Percentiles rank a stretch among this genome's conserved stretches.
phyloP scores from a whole-genome alignment of 2,113 vertebrate genomes.

The Xenopus borealis region DNA sequence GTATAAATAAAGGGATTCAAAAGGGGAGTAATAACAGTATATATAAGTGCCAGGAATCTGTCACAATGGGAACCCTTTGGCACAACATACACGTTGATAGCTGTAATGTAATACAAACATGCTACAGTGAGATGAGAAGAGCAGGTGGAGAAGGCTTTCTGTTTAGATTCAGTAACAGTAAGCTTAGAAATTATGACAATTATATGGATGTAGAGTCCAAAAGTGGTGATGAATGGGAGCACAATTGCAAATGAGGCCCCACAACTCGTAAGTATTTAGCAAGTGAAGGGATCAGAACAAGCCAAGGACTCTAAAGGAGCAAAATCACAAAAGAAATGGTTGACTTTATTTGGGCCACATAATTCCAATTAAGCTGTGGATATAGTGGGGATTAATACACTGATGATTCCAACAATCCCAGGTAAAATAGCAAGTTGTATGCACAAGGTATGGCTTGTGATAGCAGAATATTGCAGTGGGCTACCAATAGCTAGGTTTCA shows the following conservation, averaged over 20 bases:
- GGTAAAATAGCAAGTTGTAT: slow-evolving; percentile 36
- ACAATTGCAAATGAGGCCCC: background rate
- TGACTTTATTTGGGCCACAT: slow-evolving; percentile 13
- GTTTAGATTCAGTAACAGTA: background rate
- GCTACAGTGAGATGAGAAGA: too few species aligned
- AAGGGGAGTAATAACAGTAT: too few species aligned
- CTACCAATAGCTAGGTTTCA: slow-evolving; percentile 53
- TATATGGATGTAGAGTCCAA: background rate
- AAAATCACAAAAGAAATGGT: slow-evolving; percentile 29
- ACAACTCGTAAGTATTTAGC: background rate
- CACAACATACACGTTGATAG: too few species aligned
- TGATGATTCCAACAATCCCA: slow-evolving; percentile 21
- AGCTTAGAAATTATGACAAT: background rate
- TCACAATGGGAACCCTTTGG: too few species aligned
- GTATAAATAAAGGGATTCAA: too few species aligned
- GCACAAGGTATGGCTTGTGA: slow-evolving; percentile 48
- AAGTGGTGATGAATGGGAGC: background rate
- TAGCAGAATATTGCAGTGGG: slow-evolving; percentile 48
- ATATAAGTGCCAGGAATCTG: too few species aligned
- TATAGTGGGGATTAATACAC: background rate
- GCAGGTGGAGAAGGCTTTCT: too few species aligned
- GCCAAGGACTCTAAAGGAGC: slow-evolving; percentile 3
- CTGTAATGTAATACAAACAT: too few species aligned
- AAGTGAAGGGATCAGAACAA: slow-evolving; percentile 4
- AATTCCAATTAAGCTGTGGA: background rate